Evolutionary conservation across 2,888 invertebrate species (phyloP), one percentile per base, ranked within the genome.

Genomic region (Epinotia nisella): DNA sequence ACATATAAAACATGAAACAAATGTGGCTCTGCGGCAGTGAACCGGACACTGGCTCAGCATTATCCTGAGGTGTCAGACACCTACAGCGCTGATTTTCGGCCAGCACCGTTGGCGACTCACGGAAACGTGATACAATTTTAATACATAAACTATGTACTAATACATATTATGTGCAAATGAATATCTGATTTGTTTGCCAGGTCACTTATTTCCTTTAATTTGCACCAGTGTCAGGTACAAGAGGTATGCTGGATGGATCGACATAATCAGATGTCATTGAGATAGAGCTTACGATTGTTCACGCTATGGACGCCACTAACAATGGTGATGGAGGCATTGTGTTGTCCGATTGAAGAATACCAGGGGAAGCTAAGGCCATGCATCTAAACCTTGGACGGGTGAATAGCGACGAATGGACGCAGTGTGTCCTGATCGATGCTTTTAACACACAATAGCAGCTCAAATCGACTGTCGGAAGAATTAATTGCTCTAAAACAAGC

Each of bases 241-340:
- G 75, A 76, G 77, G 81, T 80, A 81, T 82, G 81, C 78, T 82
- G 84, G 85, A 87, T 83, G 84, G 83, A 83, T 85, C 80, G 81
- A 79, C 82, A 82, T 81, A 80, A 78, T 78, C 80, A 85, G 91
- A 92, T 92, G 91, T 89, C 91, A 91, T 91, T 92, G 91, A 90
- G 91, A 92, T 92, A 90, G 81, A 77, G 77, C 78, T 76, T 71
- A 76, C 85, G 83, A 89, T 89, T 87, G 89, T 86, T 84, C 75
- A 74, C 55, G 71, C 76, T 72, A 77, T 77, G 78, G 76, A 80
- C 76, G 78, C 77, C 69, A 78, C 79, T 82, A 88, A 91, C 91
- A 91, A 91, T 90, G 84, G 88, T 75, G 79, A 79, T 85, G 82
- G 81, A 78, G 75, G 80, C 87, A 91, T 93, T 93, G 92, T 93